Evolutionary conservation across 2,797 vertebrate species (phyloP).

Genomic region (Pseudocheirus occidentalis): DNA sequence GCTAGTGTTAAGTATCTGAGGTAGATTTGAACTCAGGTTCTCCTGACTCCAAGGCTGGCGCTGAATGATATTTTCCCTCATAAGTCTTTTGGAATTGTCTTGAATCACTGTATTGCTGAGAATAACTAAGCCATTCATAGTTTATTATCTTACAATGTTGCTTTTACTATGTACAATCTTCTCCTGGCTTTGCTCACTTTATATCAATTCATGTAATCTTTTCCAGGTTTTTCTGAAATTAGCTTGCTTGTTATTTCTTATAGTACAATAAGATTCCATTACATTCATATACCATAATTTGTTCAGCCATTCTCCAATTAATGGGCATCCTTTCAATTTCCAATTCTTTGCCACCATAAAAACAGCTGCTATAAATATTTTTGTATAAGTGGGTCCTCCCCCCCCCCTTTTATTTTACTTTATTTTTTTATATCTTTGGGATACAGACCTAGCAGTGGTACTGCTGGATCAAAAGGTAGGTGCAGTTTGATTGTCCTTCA

Average conservation of each 20-base stretch:
- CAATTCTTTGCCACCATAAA: neutral
- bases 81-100: neutral
- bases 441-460: neutral
- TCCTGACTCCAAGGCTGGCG: no score
- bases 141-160: neutral
- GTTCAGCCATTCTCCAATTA: no score
- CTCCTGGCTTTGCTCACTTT: neutral
- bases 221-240: neutral
- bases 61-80: neutral
- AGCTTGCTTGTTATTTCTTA: neutral
- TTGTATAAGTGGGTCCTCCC: neutral
- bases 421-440: neutral
- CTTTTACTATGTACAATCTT: neutral
- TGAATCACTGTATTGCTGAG: neutral
- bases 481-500: neutral
- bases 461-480: neutral
- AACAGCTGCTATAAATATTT: neutral
- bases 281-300: neutral
- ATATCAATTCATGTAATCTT: neutral
- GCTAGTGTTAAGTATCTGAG: no score
- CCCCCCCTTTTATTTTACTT: no score
- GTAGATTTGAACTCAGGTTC: no score
- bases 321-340: neutral
- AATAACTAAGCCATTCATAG: neutral
- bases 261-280: neutral